Conservation (phyloP, 2,888 invertebrate genomes). For the Tuberolachnus salignus region DNA sequence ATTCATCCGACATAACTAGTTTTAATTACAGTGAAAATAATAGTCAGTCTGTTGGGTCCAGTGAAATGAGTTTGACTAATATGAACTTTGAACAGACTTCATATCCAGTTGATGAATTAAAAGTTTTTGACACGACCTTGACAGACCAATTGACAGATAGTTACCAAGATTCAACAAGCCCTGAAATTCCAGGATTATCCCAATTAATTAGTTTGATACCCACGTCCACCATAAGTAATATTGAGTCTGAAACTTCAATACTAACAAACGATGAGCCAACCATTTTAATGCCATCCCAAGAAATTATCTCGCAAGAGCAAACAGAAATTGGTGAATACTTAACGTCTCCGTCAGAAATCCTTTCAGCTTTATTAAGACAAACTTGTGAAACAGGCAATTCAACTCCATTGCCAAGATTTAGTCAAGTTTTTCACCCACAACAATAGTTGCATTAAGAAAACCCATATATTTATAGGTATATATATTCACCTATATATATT, state of each 20-base stretch:
- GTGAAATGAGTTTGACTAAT: conserved; percentile 21
- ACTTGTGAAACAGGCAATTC: conserved; percentile 62
- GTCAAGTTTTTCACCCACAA: conserved; percentile 65
- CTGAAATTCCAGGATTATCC: conserved; percentile 40
- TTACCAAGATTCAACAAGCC: conserved; percentile 26
- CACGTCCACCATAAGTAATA: not conserved
- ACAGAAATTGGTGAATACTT: conserved; percentile 49
- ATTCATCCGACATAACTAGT: conserved; percentile 39
- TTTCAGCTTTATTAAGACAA: conserved; percentile 57
- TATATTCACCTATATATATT: conserved; percentile 3
- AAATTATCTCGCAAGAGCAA: conserved; percentile 4
- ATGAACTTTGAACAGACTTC: conserved; percentile 18
- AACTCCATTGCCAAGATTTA: conserved; percentile 64
- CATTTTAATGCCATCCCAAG: conserved; percentile 29
- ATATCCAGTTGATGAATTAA: conserved; percentile 32
- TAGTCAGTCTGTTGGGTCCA: conserved; percentile 11
- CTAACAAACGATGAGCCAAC: conserved; percentile 47
- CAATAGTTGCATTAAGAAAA: conserved; percentile 58
- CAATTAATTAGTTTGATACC: conserved; percentile 44
- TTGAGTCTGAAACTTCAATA: conserved; percentile 17
- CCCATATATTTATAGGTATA: not conserved
- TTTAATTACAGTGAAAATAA: conserved; percentile 35
- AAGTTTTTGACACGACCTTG: conserved; percentile 36
- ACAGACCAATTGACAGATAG: conserved; percentile 23
- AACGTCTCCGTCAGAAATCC: conserved; percentile 54